phyloP scores from a whole-genome alignment of 2,113 vertebrate genomes.

The Gobius niger region DNA sequence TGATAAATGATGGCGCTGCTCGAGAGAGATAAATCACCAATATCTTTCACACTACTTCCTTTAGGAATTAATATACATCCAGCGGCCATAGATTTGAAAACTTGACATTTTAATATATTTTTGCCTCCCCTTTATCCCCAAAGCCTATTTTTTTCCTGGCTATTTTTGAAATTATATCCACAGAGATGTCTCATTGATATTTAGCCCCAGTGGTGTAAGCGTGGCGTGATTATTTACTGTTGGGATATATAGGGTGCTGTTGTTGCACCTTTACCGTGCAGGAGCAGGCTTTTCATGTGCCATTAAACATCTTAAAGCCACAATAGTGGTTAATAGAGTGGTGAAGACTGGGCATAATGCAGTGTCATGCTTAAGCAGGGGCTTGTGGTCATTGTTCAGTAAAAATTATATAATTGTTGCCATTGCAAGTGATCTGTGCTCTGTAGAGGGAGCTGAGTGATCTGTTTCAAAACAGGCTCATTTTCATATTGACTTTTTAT shows the following conservation, averaged over 20 bases:
- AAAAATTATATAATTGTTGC: too few relatives aligned
- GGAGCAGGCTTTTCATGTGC: neutral
- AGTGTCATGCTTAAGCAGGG: neutral
- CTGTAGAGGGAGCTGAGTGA: too few relatives aligned
- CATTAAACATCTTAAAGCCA: neutral
- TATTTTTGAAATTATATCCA: neutral
- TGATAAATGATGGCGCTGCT: conserved; percentile 52
- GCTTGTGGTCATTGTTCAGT: neutral
- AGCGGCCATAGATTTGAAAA: conserved; percentile 3
- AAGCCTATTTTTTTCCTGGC: neutral
- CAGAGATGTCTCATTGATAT: conserved; percentile 12
- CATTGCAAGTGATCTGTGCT: too few relatives aligned
- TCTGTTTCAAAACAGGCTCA: too few relatives aligned
- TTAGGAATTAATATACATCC: conserved; percentile 25
- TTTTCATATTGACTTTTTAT: too few relatives aligned
- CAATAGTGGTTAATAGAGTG: neutral
- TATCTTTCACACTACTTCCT: conserved; percentile 23
- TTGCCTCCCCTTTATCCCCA: neutral
- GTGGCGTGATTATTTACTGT: conserved; percentile 9
- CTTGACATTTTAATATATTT: conserved; percentile 26
- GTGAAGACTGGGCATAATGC: neutral
- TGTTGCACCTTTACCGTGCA: neutral
- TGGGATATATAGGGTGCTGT: neutral
- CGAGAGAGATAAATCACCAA: conserved; percentile 44
- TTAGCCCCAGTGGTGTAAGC: conserved; percentile 3